Conservation (phyloP, 2,113 vertebrate genomes). For the Dicerorhinus sumatrensis region DNA sequence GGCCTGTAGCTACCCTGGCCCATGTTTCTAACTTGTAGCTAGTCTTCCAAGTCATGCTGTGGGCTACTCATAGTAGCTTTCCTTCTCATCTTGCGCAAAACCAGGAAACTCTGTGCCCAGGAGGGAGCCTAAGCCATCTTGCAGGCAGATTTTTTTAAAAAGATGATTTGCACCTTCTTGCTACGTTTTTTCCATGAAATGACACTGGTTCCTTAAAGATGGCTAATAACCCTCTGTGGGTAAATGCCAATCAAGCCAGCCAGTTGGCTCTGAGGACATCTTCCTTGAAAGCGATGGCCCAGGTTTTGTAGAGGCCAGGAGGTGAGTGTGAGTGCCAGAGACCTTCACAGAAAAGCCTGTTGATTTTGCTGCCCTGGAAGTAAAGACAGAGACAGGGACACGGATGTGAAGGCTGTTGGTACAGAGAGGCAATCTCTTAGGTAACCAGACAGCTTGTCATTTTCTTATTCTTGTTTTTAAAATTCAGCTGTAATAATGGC, state of each 20-base stretch:
- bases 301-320: not conserved
- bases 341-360: not conserved
- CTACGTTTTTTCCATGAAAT: not conserved
- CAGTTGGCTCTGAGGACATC: slow-evolving; percentile 58
- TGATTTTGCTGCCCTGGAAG: not conserved
- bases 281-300: slow-evolving; percentile 59
- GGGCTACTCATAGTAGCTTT: not conserved
- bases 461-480: slow-evolving; percentile 35
- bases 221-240: slow-evolving; percentile 36
- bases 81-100: not conserved
- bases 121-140: not conserved
- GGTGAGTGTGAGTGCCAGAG: not conserved
- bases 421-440: not conserved
- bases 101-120: not conserved
- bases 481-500: not conserved
- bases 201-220: slow-evolving; percentile 40
- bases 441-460: not conserved
- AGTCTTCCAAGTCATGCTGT: not conserved
- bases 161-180: not conserved
- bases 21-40: not conserved
- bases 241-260: slow-evolving; percentile 54
- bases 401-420: not conserved
- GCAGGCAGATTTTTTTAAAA: not conserved
- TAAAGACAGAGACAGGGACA: not conserved
- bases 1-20: not conserved